Evolutionary conservation across 1,140 invertebrate genomes (phyloP).

Genomic region (Nixonia krombeini): DNA sequence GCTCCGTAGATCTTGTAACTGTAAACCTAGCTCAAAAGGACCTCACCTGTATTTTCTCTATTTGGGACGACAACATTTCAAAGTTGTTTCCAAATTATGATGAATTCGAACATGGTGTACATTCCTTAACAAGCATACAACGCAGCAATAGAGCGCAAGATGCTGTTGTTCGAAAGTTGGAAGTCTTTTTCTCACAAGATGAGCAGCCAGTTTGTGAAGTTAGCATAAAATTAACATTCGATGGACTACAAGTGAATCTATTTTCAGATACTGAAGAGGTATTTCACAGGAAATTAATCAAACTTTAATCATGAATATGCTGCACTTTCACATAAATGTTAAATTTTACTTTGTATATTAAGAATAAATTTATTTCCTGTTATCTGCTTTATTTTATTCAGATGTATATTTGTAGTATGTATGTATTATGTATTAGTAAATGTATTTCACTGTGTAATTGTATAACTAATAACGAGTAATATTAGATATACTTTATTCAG

Average conservation of each 20-base stretch:
- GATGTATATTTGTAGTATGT: no score
- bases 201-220: slow-evolving; percentile 73
- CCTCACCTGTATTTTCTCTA: slow-evolving; percentile 77
- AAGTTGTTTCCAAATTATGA: slow-evolving; percentile 42
- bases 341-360: no score
- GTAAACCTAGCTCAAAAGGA: slow-evolving; percentile 83
- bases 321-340: no score
- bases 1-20: slow-evolving; percentile 77
- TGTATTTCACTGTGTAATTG: neutral
- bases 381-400: no score
- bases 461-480: no score
- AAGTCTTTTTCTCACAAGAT: slow-evolving; percentile 81
- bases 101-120: slow-evolving; percentile 16
- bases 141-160: slow-evolving; percentile 66
- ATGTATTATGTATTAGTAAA: neutral
- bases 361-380: no score
- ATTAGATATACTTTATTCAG: no score
- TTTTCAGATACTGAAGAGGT: slow-evolving; percentile 83
- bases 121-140: slow-evolving; percentile 15
- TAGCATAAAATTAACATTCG: slow-evolving; percentile 75
- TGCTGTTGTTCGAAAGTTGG: slow-evolving; percentile 78
- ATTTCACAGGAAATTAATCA: slow-evolving; percentile 12
- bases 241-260: slow-evolving; percentile 79
- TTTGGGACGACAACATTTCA: slow-evolving; percentile 78
- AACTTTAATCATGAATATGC: neutral